phyloP scores from a whole-genome alignment of 1,140 invertebrate species.

The Nephotettix cincticeps region DNA sequence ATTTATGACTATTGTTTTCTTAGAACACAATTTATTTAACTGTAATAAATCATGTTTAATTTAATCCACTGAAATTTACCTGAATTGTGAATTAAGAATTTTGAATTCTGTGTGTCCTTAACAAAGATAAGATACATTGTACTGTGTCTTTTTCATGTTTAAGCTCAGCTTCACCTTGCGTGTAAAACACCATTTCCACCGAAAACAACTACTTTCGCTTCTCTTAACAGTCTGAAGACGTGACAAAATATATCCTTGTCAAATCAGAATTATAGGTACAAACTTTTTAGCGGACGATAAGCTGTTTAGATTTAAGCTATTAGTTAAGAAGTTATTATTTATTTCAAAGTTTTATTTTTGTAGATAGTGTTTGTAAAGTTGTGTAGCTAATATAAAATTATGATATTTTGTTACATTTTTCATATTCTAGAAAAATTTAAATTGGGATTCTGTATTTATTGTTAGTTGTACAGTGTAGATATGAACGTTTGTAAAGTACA shows the following conservation, averaged over 20 bases:
- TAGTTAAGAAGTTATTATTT: background rate
- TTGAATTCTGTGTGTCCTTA: too few species aligned
- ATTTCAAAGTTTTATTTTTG: conserved; percentile 21
- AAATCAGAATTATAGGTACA: too few species aligned
- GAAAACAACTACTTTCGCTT: too few species aligned
- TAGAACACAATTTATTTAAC: background rate
- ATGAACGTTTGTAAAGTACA: background rate
- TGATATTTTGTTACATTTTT: conserved; percentile 5
- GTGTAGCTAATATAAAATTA: conserved; percentile 3
- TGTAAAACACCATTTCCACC: too few species aligned
- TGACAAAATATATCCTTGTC: too few species aligned
- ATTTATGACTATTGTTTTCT: background rate
- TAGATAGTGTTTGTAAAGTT: conserved; percentile 13
- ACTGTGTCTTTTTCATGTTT: too few species aligned
- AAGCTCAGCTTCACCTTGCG: too few species aligned
- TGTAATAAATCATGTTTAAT: background rate
- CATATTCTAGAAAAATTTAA: conserved; percentile 4
- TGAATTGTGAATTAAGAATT: too few species aligned
- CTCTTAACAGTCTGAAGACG: too few species aligned
- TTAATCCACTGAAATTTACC: too few species aligned
- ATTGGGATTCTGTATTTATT: background rate
- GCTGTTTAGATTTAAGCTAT: background rate
- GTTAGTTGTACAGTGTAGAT: conserved; percentile 18
- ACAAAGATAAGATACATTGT: too few species aligned
- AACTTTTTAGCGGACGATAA: too few species aligned